phyloP scores from a whole-genome alignment of 2,797 vertebrate species.

The Gambelia wislizenii region DNA sequence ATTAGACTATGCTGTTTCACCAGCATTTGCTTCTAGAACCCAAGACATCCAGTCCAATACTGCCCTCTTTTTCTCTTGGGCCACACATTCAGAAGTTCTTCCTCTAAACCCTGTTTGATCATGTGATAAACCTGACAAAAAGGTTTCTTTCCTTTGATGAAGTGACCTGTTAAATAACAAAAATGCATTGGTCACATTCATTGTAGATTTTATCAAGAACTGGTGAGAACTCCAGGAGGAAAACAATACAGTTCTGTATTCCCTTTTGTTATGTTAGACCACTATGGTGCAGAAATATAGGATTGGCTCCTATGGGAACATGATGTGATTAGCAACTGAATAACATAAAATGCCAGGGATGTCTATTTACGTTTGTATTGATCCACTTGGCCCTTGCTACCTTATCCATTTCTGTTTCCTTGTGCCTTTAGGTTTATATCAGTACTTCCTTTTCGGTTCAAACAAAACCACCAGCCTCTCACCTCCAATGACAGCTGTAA shows the following conservation, averaged over 20 bases:
- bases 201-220: not conserved
- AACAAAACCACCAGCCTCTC: conserved; percentile 26
- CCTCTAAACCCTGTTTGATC: not conserved
- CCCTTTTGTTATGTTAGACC: conserved; percentile 8
- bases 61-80: not conserved
- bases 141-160: not conserved
- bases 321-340: not conserved
- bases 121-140: no score
- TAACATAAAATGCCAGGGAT: not conserved
- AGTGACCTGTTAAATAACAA: not conserved
- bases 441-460: conserved; percentile 25
- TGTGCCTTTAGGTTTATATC: conserved; percentile 26
- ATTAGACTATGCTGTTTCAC: not conserved
- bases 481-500: conserved; percentile 17
- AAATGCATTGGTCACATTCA: not conserved
- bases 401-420: conserved; percentile 37
- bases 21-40: not conserved
- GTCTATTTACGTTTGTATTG: not conserved
- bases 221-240: not conserved
- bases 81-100: not conserved
- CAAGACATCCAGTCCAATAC: not conserved
- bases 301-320: not conserved
- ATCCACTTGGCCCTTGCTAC: not conserved
- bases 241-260: no score
- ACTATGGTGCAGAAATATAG: not conserved